Evolutionary conservation across 1,140 invertebrate genomes (phyloP), one percentile per base, ranked within the genome.

Genomic region (Tetragnatha versicolor): DNA sequence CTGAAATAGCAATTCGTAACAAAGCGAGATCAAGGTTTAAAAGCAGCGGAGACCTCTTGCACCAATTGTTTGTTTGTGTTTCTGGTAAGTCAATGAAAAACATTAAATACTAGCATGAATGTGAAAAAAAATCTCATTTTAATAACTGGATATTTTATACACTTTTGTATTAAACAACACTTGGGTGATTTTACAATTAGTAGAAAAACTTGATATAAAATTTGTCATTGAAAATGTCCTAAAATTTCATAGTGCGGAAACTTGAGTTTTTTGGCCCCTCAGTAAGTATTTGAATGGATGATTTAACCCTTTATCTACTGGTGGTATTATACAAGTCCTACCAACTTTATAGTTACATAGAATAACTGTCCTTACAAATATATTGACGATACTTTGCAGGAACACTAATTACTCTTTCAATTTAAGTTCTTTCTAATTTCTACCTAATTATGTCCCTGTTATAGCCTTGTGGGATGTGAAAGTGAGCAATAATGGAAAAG

Each of bases 51-150:
- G 96, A 98, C 85, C 88, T 99, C 51, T 91, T 99, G 60, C 97
- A 99, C 87, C 91, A 96, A 42, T 88, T 99, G 6, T 99, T 98
- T 88, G 97, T 99, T 0, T 98, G 96, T 84, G 97, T 99, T 82
- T 94, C 96, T 65, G 87, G 87, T 87, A 81, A 68, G 72, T n/a
- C 17, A 42, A 42, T 42, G 17, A 42, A 9, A 42, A 42, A 42
- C 17, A 42, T 9, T 42, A 42, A 42, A 9, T 17, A 9, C 39
- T 42, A 42, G 17, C 6, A 42, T 42, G 17, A 45, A 10, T 45
- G 12, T 45, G 42, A 45, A 45, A 45, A 10, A 45, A 3, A 45
- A n/a, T 45, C n/a, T 45, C n/a, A 45, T 2, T 45, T 3, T 45
- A 45, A 2, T 45, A 3, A 45, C n/a, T 45, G 12, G 12, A 1